Conservation (phyloP, 2,113 vertebrate genomes). For the Eulemur macaco region DNA sequence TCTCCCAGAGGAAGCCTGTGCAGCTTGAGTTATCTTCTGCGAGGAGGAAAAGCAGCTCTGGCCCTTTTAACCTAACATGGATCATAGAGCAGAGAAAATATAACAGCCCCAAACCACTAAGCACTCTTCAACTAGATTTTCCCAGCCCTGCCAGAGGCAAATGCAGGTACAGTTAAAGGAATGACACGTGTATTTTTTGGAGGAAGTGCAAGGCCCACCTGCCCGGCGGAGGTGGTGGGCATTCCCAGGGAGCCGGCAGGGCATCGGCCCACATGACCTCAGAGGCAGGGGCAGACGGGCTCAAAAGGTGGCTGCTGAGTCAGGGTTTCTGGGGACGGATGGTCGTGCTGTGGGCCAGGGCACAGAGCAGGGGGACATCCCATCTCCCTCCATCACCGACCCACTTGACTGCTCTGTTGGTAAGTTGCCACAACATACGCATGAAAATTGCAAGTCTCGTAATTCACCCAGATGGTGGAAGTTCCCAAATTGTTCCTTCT, state of each 20-base stretch:
- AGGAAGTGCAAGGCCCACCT: constrained; percentile 42
- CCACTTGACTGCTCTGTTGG: not conserved
- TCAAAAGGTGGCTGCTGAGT: constrained; percentile 12
- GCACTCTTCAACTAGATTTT: constrained; percentile 51
- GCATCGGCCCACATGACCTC: constrained; percentile 37
- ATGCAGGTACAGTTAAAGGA: not conserved
- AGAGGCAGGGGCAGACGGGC: constrained; percentile 53
- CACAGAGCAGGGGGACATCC: not conserved
- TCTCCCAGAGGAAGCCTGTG: constrained; percentile 62
- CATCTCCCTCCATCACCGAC: not conserved
- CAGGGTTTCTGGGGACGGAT: not conserved
- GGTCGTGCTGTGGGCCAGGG: not conserved
- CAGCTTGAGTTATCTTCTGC: constrained; percentile 67
- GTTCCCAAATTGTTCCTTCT: constrained; percentile 76
- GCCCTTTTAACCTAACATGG: constrained; percentile 73
- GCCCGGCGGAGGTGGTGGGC: not conserved
- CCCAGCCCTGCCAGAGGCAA: not conserved
- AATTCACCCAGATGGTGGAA: constrained; percentile 83
- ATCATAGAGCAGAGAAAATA: constrained; percentile 78
- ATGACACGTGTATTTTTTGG: constrained; percentile 50
- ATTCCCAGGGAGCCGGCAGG: not conserved
- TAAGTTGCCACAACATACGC: constrained; percentile 51
- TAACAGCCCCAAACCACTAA: constrained; percentile 71
- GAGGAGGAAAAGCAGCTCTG: constrained; percentile 45
- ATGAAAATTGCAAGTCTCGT: constrained; percentile 55